Conservation (phyloP, 1,140 invertebrate species). For the Drosophila mojavensis region DNA sequence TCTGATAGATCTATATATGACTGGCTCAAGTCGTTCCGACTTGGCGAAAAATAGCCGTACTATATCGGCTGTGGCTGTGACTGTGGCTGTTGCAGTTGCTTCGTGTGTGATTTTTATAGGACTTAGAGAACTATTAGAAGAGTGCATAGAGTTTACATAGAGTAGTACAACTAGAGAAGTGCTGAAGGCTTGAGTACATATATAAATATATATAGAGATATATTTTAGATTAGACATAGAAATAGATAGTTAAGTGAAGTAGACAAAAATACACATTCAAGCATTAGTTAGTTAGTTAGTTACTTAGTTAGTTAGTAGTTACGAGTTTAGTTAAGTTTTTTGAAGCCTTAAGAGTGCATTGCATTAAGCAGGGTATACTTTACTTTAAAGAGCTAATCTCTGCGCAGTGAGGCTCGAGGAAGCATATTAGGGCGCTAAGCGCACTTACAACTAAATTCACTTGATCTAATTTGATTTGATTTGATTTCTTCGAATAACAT, state of each 20-base stretch:
- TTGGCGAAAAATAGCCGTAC: slow-evolving; percentile 31
- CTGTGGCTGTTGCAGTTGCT: slow-evolving; percentile 19
- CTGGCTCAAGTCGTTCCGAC: slow-evolving; percentile 21
- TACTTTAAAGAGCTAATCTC: slow-evolving; percentile 26
- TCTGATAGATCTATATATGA: slow-evolving; percentile 5
- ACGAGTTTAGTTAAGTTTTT: slow-evolving; percentile 14
- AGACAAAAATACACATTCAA: slow-evolving; percentile 53
- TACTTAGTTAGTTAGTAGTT: background rate
- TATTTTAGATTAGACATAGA: slow-evolving; percentile 31
- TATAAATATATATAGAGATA: slow-evolving; percentile 19
- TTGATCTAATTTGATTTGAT: slow-evolving; percentile 8
- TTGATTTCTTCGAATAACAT: slow-evolving; percentile 23
- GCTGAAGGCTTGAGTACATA: slow-evolving; percentile 38
- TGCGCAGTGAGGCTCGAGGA: slow-evolving; percentile 15
- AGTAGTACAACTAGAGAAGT: slow-evolving; percentile 25
- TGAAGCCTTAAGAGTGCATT: slow-evolving; percentile 40
- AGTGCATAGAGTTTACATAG: slow-evolving; percentile 37
- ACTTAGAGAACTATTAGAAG: slow-evolving; percentile 38
- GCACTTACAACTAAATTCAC: slow-evolving; percentile 24
- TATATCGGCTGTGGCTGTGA: background rate
- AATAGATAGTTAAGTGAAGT: slow-evolving; percentile 33
- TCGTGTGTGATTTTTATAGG: slow-evolving; percentile 34
- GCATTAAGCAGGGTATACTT: slow-evolving; percentile 30
- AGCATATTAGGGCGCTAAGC: slow-evolving; percentile 18
- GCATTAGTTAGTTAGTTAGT: slow-evolving; percentile 32